These are phyloP conservation scores for Elysia crispata DNA, from an alignment of 2,888 invertebrate genomes.

Conservation along the genomic window DNA sequence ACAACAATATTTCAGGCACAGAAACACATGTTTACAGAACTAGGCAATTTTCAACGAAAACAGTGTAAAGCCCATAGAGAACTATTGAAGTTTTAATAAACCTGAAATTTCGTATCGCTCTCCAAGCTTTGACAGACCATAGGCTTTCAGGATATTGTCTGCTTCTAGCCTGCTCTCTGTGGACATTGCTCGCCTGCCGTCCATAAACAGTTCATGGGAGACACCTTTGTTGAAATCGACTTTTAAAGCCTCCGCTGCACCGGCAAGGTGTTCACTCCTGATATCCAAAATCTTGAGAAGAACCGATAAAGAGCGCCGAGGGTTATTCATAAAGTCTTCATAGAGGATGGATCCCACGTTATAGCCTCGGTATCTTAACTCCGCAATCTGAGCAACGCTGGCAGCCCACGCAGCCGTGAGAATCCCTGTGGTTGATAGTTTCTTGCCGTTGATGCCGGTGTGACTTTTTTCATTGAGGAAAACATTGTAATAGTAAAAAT, in stretches of 20 bases:
- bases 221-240: constrained; percentile 61
- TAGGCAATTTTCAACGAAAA: neutral
- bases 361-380: constrained; percentile 63
- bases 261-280: constrained; percentile 61
- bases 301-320: constrained; percentile 60
- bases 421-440: constrained; percentile 62
- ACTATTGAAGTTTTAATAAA: constrained; percentile 51
- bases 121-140: constrained; percentile 67
- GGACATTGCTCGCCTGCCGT: constrained; percentile 60
- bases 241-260: constrained; percentile 67
- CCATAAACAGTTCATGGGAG: constrained; percentile 54
- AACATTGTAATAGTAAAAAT: constrained; percentile 61
- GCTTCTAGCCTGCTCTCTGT: constrained; percentile 64
- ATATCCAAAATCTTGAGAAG: constrained; percentile 66
- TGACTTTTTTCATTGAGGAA: constrained; percentile 61
- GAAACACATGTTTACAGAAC: neutral
- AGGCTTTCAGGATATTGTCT: constrained; percentile 65
- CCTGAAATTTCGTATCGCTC: constrained; percentile 68
- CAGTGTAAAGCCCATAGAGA: neutral
- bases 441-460: constrained; percentile 54
- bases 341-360: constrained; percentile 66
- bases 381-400: constrained; percentile 60
- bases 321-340: constrained; percentile 70
- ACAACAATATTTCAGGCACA: too few relatives aligned
- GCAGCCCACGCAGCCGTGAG: constrained; percentile 68